Evolutionary conservation across 2,888 invertebrate genomes (phyloP).

Genomic region (Nezara viridula): DNA sequence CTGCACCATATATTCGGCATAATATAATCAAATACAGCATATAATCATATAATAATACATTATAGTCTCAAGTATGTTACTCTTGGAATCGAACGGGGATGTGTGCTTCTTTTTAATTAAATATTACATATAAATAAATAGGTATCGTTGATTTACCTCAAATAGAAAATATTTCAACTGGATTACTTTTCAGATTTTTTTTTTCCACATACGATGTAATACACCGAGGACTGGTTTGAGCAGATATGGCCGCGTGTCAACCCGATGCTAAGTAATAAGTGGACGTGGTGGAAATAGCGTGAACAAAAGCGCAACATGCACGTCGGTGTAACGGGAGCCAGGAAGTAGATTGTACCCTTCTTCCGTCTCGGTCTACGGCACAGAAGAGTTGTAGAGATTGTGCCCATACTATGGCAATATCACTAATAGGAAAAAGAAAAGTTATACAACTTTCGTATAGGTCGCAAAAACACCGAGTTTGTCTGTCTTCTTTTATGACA

Average conservation of each 20-base stretch:
- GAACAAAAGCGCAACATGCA: not conserved
- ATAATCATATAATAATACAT: too few relatives aligned
- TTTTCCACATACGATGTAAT: not conserved
- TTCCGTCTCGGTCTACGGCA: not conserved
- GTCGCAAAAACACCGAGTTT: not conserved
- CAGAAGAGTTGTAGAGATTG: not conserved
- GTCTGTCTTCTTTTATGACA: too few relatives aligned
- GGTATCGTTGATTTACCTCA: too few relatives aligned
- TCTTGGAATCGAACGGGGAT: too few relatives aligned
- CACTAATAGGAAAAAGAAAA: not conserved
- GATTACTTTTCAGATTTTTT: not conserved
- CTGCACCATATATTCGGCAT: too few relatives aligned
- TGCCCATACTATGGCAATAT: not conserved
- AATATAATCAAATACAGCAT: too few relatives aligned
- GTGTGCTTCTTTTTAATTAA: too few relatives aligned
- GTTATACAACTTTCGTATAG: not conserved
- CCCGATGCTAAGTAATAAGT: not conserved
- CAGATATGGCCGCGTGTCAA: not conserved
- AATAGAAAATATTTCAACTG: not conserved
- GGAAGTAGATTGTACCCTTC: not conserved
- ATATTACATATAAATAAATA: too few relatives aligned
- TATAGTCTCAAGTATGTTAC: too few relatives aligned
- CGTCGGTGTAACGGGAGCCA: not conserved
- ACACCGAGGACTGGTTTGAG: not conserved
- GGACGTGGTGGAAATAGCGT: not conserved